These are phyloP conservation scores for Cyaniris semiargus DNA, from an alignment of 2,888 invertebrate genomes.

Conservation along the genomic window DNA sequence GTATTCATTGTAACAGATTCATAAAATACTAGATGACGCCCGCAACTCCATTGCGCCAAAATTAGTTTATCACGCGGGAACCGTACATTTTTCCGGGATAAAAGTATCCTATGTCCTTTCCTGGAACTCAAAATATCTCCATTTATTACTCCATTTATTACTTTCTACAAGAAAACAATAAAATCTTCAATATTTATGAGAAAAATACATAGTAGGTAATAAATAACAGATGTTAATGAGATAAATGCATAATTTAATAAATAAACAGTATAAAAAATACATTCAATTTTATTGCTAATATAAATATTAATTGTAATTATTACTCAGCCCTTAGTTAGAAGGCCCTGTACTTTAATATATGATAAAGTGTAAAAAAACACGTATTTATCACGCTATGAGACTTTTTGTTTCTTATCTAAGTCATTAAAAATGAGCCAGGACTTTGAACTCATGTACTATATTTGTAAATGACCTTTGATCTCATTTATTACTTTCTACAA, in stretches of 20 bases:
- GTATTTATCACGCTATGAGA: neutral
- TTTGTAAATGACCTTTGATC: slow-evolving; percentile 40
- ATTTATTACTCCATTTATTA: too few relatives aligned
- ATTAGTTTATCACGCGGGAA: too few relatives aligned
- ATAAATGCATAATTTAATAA: neutral
- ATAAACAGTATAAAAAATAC: neutral
- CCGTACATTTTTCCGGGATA: too few relatives aligned
- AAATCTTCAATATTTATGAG: neutral
- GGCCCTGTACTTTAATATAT: slow-evolving; percentile 43
- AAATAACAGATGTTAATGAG: neutral
- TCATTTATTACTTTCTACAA: neutral
- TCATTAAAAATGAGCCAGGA: slow-evolving; percentile 34
- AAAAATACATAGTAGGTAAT: neutral
- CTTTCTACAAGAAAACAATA: neutral
- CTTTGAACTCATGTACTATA: slow-evolving; percentile 42
- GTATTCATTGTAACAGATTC: too few relatives aligned
- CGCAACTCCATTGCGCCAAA: too few relatives aligned
- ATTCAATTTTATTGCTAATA: too few relatives aligned
- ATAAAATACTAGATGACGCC: too few relatives aligned
- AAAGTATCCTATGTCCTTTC: too few relatives aligned
- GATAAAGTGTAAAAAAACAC: neutral
- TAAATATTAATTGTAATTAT: too few relatives aligned
- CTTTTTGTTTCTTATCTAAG: neutral
- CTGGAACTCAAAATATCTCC: too few relatives aligned
- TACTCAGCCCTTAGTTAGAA: slow-evolving; percentile 42